A percentile compares a stretch with the other conserved stretches of the same genome.
phyloP scores from a whole-genome alignment of 2,888 invertebrate genomes.

The Pachymerium ferrugineum region DNA sequence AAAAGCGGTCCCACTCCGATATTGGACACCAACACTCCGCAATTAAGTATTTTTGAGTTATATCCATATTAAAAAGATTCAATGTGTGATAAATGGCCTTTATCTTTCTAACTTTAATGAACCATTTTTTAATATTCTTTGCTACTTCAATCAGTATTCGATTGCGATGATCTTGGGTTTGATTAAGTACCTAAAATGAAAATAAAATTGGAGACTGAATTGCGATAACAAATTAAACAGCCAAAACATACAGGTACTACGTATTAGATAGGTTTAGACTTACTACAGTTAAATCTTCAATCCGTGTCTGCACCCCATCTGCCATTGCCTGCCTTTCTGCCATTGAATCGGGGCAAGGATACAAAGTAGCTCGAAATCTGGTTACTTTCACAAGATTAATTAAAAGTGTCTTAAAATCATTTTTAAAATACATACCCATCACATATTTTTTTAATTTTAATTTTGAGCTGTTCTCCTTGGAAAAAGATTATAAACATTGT shows the following conservation, averaged over 20 bases:
- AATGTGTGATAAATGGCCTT: slow-evolving; percentile 98
- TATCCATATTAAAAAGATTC: slow-evolving; percentile 97
- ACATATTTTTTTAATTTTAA: slow-evolving; percentile 96
- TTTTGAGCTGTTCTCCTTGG: slow-evolving; percentile 95
- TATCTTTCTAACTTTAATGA: slow-evolving; percentile 96
- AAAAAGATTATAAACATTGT: slow-evolving; percentile 74
- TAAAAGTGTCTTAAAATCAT: too few relatives aligned
- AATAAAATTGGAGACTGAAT: too few relatives aligned
- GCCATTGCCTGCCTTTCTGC: slow-evolving; percentile 96
- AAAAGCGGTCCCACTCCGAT: slow-evolving; percentile 83
- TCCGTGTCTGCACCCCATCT: slow-evolving; percentile 96
- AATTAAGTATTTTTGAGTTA: slow-evolving; percentile 98
- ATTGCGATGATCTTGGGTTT: slow-evolving; percentile 97
- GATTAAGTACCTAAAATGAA: slow-evolving; percentile 72
- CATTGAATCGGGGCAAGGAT: slow-evolving; percentile 97
- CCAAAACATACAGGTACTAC: too few relatives aligned
- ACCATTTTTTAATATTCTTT: slow-evolving; percentile 98
- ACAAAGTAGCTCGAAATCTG: slow-evolving; percentile 94
- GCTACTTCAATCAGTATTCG: slow-evolving; percentile 95
- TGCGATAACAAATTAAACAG: too few relatives aligned
- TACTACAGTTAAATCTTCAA: slow-evolving; percentile 92
- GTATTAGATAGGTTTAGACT: too few relatives aligned
- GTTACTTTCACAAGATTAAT: too few relatives aligned
- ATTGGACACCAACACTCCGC: slow-evolving; percentile 97
- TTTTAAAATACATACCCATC: too few relatives aligned